Percentiles rank a stretch among this genome's conserved stretches.
phyloP scores from a whole-genome alignment of 2,888 invertebrate genomes.

The Ctena decussata region DNA sequence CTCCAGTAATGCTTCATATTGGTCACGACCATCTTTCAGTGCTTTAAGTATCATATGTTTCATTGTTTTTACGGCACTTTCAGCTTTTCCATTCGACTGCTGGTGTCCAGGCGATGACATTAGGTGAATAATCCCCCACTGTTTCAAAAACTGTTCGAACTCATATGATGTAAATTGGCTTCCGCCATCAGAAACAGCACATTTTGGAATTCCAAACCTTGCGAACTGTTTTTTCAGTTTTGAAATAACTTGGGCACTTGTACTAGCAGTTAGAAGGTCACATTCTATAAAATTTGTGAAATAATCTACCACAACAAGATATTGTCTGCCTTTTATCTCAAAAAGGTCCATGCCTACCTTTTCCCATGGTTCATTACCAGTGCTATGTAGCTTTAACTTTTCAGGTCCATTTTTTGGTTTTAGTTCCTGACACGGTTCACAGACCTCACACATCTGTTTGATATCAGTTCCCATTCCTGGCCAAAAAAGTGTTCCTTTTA shows the following conservation, averaged over 20 bases:
- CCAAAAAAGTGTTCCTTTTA: slow-evolving; percentile 37
- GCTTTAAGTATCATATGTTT: slow-evolving; percentile 49
- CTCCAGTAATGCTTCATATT: slow-evolving; percentile 50
- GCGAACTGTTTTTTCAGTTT: slow-evolving; percentile 48
- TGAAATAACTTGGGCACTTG: slow-evolving; percentile 26
- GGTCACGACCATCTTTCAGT: slow-evolving; percentile 32
- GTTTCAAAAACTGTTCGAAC: slow-evolving; percentile 30
- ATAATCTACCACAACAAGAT: slow-evolving; percentile 55
- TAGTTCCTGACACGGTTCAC: slow-evolving; percentile 3
- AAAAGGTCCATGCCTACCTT: slow-evolving; percentile 33
- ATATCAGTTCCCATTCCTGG: slow-evolving; percentile 37
- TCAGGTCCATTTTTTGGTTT: slow-evolving; percentile 26
- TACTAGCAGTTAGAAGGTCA: slow-evolving; percentile 32
- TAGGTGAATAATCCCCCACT: slow-evolving; percentile 43
- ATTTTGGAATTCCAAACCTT: slow-evolving; percentile 42
- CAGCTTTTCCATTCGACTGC: slow-evolving; percentile 58
- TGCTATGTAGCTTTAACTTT: slow-evolving; percentile 4
- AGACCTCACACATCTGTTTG: slow-evolving; percentile 14
- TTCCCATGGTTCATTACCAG: slow-evolving; percentile 30
- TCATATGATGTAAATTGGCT: slow-evolving; percentile 41
- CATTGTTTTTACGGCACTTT: slow-evolving; percentile 48
- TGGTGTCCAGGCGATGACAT: slow-evolving; percentile 51
- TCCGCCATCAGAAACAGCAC: slow-evolving; percentile 42
- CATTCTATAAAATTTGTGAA: slow-evolving; percentile 52
- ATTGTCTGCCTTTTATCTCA: slow-evolving; percentile 41